Base-by-base conservation (phyloP, 2,888 invertebrate species). In the Caenorhabditis sp. region DNA sequence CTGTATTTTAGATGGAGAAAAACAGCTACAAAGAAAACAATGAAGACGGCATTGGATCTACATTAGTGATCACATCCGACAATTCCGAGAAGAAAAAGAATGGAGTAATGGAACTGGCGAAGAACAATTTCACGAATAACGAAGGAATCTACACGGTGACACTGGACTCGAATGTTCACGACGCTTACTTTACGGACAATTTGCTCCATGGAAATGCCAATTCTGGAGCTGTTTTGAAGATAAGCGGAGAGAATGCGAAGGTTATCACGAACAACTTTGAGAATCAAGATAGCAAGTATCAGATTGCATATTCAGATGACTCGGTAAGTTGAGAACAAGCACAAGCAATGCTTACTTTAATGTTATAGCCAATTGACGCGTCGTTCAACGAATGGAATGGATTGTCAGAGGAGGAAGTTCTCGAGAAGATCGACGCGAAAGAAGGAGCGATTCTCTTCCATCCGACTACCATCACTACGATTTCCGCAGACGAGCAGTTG, bases 341-440 rank as follows among this genome's bases (percentile, higher is more conserved):
- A 18, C 20, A 4, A 3, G 22, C 9, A 40, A 18, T 6, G 5
- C 37, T 35, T n/a, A 1, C 13, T 20, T 60, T 11, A 40, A 2
- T 40, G 40, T 40, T 40, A n/a, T 40, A 84, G 84, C 78, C 80
- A 11, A 51, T 82, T 15, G 81, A 85, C 13, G 81, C 83, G 1
- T 74, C 76, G 4, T 78, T 60, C 22, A 85, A 85, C 44, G 76
- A 80, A 37, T 85, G 85, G 85, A 79, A 80, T n/a, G 72, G 71
- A 4, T 55, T 67, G 18, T 67, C 67, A n/a, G 60, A 76, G 6
- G 60, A 67, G 18, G 40, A 61, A 22, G 58, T 71, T 8, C 28
- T 78, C 18, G 40, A 78, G 32, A 58, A 64, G 13, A 78, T 79
- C 18, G 79, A 79, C 18, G 79, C 79, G 0, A 65, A 69, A 51